Base-by-base conservation (phyloP, 1,140 invertebrate species). In the Melitaea cinxia region DNA sequence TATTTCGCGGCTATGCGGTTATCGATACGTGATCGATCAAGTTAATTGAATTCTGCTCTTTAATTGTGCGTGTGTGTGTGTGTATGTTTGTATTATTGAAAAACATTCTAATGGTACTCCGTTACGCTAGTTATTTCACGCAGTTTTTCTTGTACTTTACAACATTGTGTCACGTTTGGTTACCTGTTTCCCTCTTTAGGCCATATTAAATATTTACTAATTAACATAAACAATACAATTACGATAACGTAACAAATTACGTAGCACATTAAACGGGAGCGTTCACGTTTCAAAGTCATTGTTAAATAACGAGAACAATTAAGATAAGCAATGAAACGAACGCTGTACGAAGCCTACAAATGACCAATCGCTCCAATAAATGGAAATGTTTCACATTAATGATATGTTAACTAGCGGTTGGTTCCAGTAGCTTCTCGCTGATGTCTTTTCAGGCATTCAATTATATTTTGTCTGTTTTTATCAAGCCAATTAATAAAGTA, bases 311-410 rank as follows among this genome's bases (percentile, higher is more conserved):
- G 24, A 28, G 23, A 4, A 12, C 45, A 26, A 45, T 57, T 57
- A 57, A 57, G 37, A 57, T 57, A 57, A 57, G 39, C 30, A 57
- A 57, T 57, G 37, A 28, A 55, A 3, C 12, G 17, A 5, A 5
- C 19, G 21, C 37, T 37, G 23, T 4, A 33, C 28, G 3, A 17
- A 35, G 28, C 52, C 9, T 0, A 10, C n/a, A 23, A 19, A 47
- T 10, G 21, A 23, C 17, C 42, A 47, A 47, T 24, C 2, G 23
- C 23, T 14, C 14, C 9, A 21, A 23, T 21, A 55, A 37, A 39
- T 55, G 10, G 19, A 39, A 23, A 47, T 47, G n/a, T 47, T 47
- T 12, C 21, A 47, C 23, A 0, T 5, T 33, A 39, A 39, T 39
- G 35, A 39, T 2, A 39, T 33, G 30, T 33, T 33, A 9, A 33